Base-by-base conservation (phyloP, 1,140 invertebrate species). In the Littorina saxatilis region DNA sequence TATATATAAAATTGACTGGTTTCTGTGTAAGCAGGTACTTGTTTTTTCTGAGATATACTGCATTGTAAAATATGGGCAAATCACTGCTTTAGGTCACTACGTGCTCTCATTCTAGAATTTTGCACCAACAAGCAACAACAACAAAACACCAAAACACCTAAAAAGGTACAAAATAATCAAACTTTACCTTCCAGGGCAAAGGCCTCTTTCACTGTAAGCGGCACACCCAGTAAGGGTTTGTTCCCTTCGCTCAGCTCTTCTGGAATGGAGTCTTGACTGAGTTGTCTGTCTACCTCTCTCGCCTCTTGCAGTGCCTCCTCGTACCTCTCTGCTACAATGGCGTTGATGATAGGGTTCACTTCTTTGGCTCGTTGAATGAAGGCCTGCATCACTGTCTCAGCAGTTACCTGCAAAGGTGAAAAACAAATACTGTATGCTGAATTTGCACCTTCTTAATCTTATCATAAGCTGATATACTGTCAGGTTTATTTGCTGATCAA, bases 181-280 rank as follows among this genome's bases (percentile, higher is more conserved):
- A n/a, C n/a, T 20, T 72, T 72, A 91, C 91, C 91, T 88, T 88
- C 88, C 13, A 89, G 79, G 66, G 81, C 83, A 87, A 92, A 91
- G 32, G 90, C 88, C 83, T 92, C 91, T 80, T 92, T 92, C n/a
- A 89, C 87, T 75, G 91, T 88, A 20, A 91, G 70, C 17, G 92
- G 92, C 23, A 92, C 90, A 29, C 91, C 92, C 55, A 92, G 86
- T 37, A 92, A 84, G 77, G 92, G 92, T 66, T 83, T 86, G 58
- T 88, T 86, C 20, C 84, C 63, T 66, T 85, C 85, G 29, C 87
- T 87, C 68, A 86, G 90, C 63, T 84, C 81, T 9, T 87, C 85
- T 37, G 66, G 47, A 15, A 77, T 81, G 61, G 40, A 50, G 63
- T 32, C 82, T 58, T 43, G 76, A 58, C 68, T 66, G 58, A 92